Evolutionary conservation across 2,797 vertebrate genomes (phyloP).

Genomic region (Otolemur crassicaudatus): DNA sequence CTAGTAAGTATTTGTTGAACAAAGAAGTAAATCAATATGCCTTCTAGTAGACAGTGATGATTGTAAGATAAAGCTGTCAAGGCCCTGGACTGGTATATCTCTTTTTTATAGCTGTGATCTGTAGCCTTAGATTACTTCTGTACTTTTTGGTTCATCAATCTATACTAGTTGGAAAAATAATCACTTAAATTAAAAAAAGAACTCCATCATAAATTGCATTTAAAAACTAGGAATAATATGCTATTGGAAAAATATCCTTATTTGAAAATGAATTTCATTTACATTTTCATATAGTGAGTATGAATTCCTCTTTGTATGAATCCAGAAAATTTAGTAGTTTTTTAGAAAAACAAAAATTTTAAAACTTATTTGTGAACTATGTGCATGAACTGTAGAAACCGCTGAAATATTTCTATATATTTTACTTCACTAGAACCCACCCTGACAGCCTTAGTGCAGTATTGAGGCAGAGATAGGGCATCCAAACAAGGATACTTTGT

Average conservation of each 20-base stretch:
- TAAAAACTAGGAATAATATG: slow-evolving; percentile 1
- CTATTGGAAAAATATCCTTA: neutral
- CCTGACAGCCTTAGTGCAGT: neutral
- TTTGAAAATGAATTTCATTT: slow-evolving; percentile 19
- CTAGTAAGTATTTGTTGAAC: neutral
- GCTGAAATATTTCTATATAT: neutral
- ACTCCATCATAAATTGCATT: neutral
- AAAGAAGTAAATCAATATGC: neutral
- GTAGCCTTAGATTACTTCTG: neutral
- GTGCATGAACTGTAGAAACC: neutral
- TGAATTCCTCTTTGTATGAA: neutral
- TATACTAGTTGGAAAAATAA: neutral
- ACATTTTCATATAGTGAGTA: neutral
- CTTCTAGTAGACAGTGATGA: neutral
- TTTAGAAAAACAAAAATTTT: neutral
- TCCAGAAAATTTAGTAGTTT: neutral
- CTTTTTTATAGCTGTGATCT: neutral
- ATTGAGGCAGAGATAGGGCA: neutral
- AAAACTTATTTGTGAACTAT: neutral
- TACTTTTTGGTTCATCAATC: neutral
- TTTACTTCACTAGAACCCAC: neutral
- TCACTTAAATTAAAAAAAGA: neutral
- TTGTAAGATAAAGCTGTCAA: neutral
- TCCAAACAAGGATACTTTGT: neutral
- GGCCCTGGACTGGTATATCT: neutral